Evolutionary conservation across 2,888 invertebrate species (phyloP), one percentile per base, ranked within the genome.

Genomic region (Doris montereyensis): DNA sequence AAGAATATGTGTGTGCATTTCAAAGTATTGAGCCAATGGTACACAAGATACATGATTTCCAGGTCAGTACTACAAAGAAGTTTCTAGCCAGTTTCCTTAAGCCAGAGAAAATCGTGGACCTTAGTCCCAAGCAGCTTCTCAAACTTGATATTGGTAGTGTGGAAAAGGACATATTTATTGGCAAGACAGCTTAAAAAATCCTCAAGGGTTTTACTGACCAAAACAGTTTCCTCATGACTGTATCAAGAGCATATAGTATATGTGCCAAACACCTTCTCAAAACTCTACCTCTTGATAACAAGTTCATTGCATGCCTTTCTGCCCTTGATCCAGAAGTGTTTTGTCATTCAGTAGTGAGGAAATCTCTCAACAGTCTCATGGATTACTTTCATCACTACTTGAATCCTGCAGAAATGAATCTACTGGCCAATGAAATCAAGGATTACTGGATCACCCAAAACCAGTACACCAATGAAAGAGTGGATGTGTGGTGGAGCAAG

Each of bases 1-100:
- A 62, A 62, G 62, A 62, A 62, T 62, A 62, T 62, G 62, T 62
- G 62, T 62, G 62, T 62, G 5, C 62, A n/a, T 17, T 62, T 62
- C 62, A 62, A 62, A 62, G 13, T 21, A n/a, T 8, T 21, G 13
- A 62, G 62, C 62, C 62, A 8, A 62, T 62, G 62, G 13, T 62
- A n/a, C 62, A 62, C 62, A 62, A 62, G 21, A 8, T 62, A 5
- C 62, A 62, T 62, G 62, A 62, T 62, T 62, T 62, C 21, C 62
- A 62, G 21, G 62, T 62, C n/a, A 62, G 62, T 24, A 62, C 62
- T 17, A 62, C 62, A 5, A 62, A 62, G 62, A 62, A 62, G 21
- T 62, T 62, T n/a, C 21, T 62, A n/a, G 62, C 62, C 21, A 62
- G 62, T 24, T 62, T 62, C 62, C 21, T 62, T 5, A 62, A 62